Evolutionary conservation across 2,113 vertebrate species (phyloP).

Genomic region (Ascaphus truei): DNA sequence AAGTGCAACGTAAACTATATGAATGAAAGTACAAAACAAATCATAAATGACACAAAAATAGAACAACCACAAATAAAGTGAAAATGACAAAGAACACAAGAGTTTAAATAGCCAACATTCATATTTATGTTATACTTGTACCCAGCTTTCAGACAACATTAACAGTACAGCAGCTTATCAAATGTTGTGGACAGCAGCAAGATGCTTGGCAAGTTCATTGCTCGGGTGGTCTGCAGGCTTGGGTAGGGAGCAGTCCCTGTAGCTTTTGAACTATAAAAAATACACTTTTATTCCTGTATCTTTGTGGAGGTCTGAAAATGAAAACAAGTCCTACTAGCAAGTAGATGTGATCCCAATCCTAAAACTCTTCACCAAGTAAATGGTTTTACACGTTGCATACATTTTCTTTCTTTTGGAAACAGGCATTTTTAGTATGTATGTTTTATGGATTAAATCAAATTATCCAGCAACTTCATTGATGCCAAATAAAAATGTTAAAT

Average conservation of each 20-base stretch:
- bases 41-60: conserved; percentile 28
- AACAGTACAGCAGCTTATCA: conserved; percentile 54
- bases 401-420: too few relatives aligned
- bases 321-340: too few relatives aligned
- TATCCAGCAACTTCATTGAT: too few relatives aligned
- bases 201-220: conserved; percentile 42
- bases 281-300: too few relatives aligned
- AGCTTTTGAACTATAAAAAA: too few relatives aligned
- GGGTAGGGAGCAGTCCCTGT: background rate
- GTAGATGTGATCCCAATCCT: too few relatives aligned
- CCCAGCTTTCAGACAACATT: conserved; percentile 36
- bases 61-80: conserved; percentile 26
- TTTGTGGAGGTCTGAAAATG: too few relatives aligned
- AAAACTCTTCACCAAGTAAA: too few relatives aligned
- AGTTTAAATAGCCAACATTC: conserved; percentile 18
- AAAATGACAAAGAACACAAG: conserved; percentile 22
- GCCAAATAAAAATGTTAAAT: too few relatives aligned
- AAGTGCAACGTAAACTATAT: conserved; percentile 53
- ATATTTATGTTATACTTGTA: conserved; percentile 46
- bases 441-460: too few relatives aligned
- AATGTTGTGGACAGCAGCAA: conserved; percentile 40
- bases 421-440: too few relatives aligned
- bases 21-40: conserved; percentile 45
- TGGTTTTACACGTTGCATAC: too few relatives aligned
- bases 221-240: background rate